Conservation (phyloP, 2,797 vertebrate genomes). For the Octomys mimax region DNA sequence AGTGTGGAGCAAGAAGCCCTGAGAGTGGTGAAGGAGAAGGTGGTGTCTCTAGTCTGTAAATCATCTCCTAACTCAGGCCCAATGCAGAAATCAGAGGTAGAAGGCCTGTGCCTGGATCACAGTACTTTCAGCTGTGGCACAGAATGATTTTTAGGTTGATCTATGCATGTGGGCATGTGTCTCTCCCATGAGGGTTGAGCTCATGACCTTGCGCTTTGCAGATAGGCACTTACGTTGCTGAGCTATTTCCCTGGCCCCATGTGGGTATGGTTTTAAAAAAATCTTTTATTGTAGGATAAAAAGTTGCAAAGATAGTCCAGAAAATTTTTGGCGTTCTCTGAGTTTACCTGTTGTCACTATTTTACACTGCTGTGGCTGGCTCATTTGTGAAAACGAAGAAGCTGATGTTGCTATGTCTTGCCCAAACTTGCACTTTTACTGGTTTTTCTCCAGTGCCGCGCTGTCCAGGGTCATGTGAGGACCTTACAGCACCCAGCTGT, state of each 20-base stretch:
- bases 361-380: background rate
- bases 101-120: background rate
- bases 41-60: background rate
- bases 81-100: background rate
- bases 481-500: background rate
- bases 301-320: background rate
- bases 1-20: background rate
- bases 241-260: background rate
- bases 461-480: background rate
- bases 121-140: background rate
- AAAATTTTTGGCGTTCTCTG: background rate
- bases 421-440: background rate
- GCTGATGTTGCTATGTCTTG: too few relatives aligned
- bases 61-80: background rate
- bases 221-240: too few relatives aligned
- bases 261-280: background rate
- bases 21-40: background rate
- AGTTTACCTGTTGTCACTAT: background rate
- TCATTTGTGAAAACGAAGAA: background rate
- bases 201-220: too few relatives aligned
- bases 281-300: background rate
- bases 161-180: background rate
- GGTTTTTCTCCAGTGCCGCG: background rate
- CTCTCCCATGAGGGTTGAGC: too few relatives aligned
- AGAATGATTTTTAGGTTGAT: background rate